phyloP scores from a whole-genome alignment of 1,140 invertebrate genomes.

The Nephila pilipes region DNA sequence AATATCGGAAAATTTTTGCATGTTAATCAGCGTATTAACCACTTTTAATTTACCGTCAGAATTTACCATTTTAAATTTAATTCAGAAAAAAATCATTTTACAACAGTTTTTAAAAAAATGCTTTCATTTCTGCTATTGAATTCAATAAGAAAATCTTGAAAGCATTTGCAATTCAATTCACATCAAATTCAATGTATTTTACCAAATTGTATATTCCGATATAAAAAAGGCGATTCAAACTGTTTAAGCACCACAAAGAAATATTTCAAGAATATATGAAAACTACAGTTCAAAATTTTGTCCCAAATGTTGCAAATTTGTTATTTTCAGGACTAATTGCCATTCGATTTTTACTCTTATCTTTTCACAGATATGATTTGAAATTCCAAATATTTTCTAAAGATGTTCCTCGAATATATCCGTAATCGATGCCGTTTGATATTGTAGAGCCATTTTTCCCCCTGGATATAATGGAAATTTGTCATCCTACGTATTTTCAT shows the following conservation, averaged over 20 bases:
- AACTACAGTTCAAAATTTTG: neutral
- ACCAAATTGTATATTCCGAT: neutral
- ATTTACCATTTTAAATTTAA: no score
- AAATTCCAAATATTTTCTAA: conserved; percentile 36
- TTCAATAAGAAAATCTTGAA: no score
- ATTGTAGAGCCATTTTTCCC: neutral
- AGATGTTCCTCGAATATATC: neutral
- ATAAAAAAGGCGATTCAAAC: neutral
- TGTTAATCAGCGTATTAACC: no score
- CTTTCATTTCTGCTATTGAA: no score
- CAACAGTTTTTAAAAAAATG: no score
- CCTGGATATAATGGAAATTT: neutral
- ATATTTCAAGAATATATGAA: neutral
- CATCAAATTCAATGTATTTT: neutral
- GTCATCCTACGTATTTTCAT: neutral
- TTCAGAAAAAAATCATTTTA: no score
- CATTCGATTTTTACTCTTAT: neutral
- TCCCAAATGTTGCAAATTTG: neutral
- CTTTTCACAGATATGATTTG: neutral
- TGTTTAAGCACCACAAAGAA: neutral
- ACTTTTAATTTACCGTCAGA: no score
- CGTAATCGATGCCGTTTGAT: neutral
- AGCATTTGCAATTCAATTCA: neutral
- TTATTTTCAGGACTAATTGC: neutral
- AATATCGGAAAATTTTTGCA: no score